Evolutionary conservation across 2,797 vertebrate species (phyloP).

Genomic region (Helostoma temminkii): DNA sequence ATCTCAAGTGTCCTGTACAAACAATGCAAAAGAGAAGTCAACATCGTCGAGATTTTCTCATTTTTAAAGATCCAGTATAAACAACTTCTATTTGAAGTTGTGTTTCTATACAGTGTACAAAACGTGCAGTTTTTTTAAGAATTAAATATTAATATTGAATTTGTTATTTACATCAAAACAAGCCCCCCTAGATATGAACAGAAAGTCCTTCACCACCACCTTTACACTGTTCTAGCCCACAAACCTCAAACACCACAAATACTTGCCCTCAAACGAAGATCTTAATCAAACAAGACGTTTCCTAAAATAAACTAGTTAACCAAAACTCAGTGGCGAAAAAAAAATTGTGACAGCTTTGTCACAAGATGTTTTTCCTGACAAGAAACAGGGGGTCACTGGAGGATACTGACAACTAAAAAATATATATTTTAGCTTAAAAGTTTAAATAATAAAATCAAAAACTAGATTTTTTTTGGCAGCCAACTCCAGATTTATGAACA

Average conservation of each 20-base stretch:
- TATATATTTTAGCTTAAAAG: too few relatives aligned
- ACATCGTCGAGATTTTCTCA: conserved; percentile 66
- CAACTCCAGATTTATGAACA: conserved; percentile 63
- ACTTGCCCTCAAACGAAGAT: conserved; percentile 26
- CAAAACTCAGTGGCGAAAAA: conserved; percentile 22
- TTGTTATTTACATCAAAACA: conserved; percentile 81
- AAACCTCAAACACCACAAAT: conserved; percentile 47
- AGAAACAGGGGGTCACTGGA: conserved; percentile 15
- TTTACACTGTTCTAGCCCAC: conserved; percentile 66
- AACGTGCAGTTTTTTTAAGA: conserved; percentile 81
- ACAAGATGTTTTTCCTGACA: conserved; percentile 28
- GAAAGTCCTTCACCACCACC: conserved; percentile 69
- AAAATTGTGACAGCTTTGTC: conserved; percentile 7
- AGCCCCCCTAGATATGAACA: conserved; percentile 73
- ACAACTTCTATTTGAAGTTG: conserved; percentile 74
- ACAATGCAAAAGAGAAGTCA: conserved; percentile 74
- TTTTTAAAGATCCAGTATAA: conserved; percentile 82
- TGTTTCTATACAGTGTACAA: conserved; percentile 84
- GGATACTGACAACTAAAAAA: conserved; percentile 26
- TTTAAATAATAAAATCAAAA: conserved; percentile 32
- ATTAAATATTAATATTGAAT: conserved; percentile 83
- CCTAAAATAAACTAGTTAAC: conserved; percentile 49
- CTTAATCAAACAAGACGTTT: conserved; percentile 43
- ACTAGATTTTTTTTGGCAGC: conserved; percentile 51
- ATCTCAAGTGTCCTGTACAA: conserved; percentile 75